Percentiles rank a stretch among this genome's conserved stretches.
These are phyloP conservation scores for Elegia similella DNA, from an alignment of 2,888 invertebrate genomes.

Conservation along the genomic window DNA sequence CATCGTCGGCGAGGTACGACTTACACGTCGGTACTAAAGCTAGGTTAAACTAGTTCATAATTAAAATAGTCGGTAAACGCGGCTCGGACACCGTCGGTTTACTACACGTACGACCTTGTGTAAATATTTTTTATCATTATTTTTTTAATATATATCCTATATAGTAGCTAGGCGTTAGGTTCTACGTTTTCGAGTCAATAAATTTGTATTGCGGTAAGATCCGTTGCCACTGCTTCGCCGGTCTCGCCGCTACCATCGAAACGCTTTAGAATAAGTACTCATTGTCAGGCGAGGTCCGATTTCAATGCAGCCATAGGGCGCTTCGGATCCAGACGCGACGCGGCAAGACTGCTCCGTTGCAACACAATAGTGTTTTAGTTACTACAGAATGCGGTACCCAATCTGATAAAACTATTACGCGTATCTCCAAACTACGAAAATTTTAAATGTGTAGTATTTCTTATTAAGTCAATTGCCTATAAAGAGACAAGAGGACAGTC, in stretches of 20 bases:
- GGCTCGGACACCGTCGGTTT: slow-evolving; percentile 10
- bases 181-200: slow-evolving; percentile 15
- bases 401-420: too few relatives aligned
- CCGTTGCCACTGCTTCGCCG: neutral
- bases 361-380: too few relatives aligned
- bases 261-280: slow-evolving; percentile 10
- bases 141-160: slow-evolving; percentile 16
- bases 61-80: slow-evolving; percentile 4
- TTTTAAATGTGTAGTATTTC: too few relatives aligned
- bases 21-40: slow-evolving; percentile 13
- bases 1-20: neutral
- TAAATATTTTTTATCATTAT: slow-evolving; percentile 15
- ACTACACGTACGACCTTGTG: slow-evolving; percentile 8
- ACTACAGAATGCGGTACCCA: too few relatives aligned
- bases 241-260: slow-evolving; percentile 17
- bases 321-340: neutral
- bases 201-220: slow-evolving; percentile 5
- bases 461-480: too few relatives aligned
- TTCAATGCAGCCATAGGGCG: slow-evolving; percentile 4
- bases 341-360: neutral
- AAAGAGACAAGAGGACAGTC: too few relatives aligned
- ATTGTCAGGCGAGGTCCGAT: neutral
- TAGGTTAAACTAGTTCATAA: slow-evolving; percentile 3
- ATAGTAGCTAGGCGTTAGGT: slow-evolving; percentile 15
- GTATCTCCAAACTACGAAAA: too few relatives aligned